These are phyloP conservation scores for Galeopterus variegatus DNA, from an alignment of 2,113 vertebrate species.

Conservation along the genomic window DNA sequence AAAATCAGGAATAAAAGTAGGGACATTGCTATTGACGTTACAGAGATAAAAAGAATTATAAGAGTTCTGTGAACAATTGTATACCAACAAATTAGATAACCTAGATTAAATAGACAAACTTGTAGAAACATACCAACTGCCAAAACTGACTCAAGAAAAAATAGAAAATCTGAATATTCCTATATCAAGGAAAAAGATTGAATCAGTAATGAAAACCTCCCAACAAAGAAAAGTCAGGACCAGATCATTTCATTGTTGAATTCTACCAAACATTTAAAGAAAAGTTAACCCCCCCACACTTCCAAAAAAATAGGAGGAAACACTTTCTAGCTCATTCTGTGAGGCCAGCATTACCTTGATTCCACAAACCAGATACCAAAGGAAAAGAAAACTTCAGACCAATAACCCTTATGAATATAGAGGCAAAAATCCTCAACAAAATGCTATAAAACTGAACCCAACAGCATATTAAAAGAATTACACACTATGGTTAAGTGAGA, in stretches of 20 bases:
- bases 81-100: background rate
- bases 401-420: background rate
- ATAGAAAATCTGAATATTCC: too few species aligned
- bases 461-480: background rate
- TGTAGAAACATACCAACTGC: background rate
- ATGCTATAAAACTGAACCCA: background rate
- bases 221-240: background rate
- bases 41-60: slow-evolving; percentile 1
- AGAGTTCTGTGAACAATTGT: background rate
- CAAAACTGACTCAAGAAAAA: background rate
- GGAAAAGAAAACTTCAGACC: background rate
- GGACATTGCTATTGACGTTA: background rate
- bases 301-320: background rate
- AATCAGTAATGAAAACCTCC: background rate
- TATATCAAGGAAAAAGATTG: background rate
- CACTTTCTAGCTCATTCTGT: background rate
- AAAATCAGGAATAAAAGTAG: background rate
- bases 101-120: background rate
- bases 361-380: background rate
- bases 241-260: background rate
- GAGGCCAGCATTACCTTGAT: background rate
- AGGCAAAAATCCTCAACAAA: background rate
- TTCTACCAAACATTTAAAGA: background rate
- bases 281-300: background rate
- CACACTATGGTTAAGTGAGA: background rate